Conservation (phyloP, 2,888 invertebrate species). For the Drosophila colorata region DNA sequence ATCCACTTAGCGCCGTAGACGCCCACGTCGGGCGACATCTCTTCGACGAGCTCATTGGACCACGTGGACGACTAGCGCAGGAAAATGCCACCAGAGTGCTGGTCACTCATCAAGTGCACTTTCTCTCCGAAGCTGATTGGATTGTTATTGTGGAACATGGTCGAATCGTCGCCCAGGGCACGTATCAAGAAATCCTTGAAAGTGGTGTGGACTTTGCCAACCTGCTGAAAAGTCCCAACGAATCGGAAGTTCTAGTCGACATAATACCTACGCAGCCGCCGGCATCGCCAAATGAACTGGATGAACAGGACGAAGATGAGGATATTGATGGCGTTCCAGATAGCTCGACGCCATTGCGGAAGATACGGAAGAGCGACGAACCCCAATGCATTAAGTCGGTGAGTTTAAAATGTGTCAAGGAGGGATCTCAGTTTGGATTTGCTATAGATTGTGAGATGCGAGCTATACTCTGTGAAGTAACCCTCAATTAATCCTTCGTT, state of each 20-base stretch:
- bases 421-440: too few species aligned
- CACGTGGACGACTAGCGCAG: conserved; percentile 85
- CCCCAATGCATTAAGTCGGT: conserved; percentile 72
- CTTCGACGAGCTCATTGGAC: conserved; percentile 90
- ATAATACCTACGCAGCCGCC: conserved; percentile 42
- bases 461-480: too few species aligned
- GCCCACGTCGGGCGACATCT: conserved; percentile 90
- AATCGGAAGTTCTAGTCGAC: conserved; percentile 17
- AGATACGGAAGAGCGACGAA: conserved; percentile 32
- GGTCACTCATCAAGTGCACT: conserved; percentile 93
- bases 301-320: conserved; percentile 73
- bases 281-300: conserved; percentile 6
- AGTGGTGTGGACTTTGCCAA: conserved; percentile 92
- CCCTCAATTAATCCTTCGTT: too few species aligned
- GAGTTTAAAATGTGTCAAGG: conserved; percentile 20
- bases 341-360: conserved; percentile 74
- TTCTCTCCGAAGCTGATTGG: conserved; percentile 87
- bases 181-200: conserved; percentile 87
- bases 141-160: conserved; percentile 88
- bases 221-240: conserved; percentile 85
- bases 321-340: conserved; percentile 80
- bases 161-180: conserved; percentile 85
- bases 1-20: conserved; percentile 93
- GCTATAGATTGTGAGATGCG: too few species aligned
- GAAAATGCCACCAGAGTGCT: conserved; percentile 88